phyloP scores from a whole-genome alignment of 2,797 vertebrate species.

The Lophius americanus region DNA sequence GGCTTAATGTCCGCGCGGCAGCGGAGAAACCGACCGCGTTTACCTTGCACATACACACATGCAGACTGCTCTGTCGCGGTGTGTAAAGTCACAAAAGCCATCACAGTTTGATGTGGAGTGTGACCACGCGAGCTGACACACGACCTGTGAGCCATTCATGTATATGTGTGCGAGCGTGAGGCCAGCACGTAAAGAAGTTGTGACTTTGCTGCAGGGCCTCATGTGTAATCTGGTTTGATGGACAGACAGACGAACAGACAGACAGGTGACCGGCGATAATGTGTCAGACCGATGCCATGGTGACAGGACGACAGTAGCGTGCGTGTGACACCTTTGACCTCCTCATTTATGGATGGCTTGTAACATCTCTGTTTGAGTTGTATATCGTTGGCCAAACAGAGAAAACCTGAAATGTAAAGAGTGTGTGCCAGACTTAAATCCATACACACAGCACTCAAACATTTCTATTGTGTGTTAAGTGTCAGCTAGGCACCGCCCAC shows the following conservation, averaged over 20 bases:
- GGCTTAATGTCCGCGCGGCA: constrained; percentile 71
- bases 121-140: constrained; percentile 73
- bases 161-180: constrained; percentile 20
- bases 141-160: constrained; percentile 57
- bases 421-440: constrained; percentile 45
- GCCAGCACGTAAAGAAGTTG: constrained; percentile 64
- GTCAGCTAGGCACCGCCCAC: constrained; percentile 62
- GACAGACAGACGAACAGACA: constrained; percentile 54
- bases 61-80: constrained; percentile 20
- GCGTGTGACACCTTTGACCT: constrained; percentile 53
- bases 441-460: constrained; percentile 45
- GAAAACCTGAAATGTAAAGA: constrained; percentile 35
- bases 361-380: constrained; percentile 51
- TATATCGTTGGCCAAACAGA: constrained; percentile 14
- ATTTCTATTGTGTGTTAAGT: constrained; percentile 64
- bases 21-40: constrained; percentile 50
- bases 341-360: constrained; percentile 36
- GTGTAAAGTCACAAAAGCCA: constrained; percentile 73
- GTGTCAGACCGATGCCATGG: constrained; percentile 69
- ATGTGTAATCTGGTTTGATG: constrained; percentile 70
- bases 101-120: constrained; percentile 69
- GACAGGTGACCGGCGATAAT: constrained; percentile 75
- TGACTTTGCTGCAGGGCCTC: constrained; percentile 66
- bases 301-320: constrained; percentile 26
- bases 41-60: constrained; percentile 49